Base-by-base conservation (phyloP, 2,797 vertebrate species). In the Vireo griseus region DNA sequence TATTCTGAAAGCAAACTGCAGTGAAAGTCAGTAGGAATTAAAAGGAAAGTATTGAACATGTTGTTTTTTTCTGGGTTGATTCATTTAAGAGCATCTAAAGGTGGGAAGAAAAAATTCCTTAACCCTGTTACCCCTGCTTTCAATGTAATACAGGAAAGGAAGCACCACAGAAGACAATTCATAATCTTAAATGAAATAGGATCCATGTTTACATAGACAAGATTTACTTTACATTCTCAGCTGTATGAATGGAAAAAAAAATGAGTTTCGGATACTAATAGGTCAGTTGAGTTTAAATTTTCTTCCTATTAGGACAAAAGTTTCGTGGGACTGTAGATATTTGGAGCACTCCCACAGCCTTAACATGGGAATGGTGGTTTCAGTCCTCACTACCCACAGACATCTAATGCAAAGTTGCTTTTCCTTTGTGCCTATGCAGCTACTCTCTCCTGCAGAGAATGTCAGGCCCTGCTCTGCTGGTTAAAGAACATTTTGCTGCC, bases 401-500 rank as follows among this genome's bases (percentile, higher is more conserved):
- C 3, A 2, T 63, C 48, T 87, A 76, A 77, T 24, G 22, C 42
- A 90, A 58, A 74, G 71, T 50, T 71, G 24, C 91, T 69, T 88
- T 89, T 88, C 39, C 61, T 95, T 92, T 92, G 61, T 89, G 75
- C 57, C 67, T 80, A 13, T 39, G 17, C 59, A 92, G 71, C 59
- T 76, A 48, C 47, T 82, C 44, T 78, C 51, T 73, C 94, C 94
- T 73, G 80, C 86, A 94, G 92, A 93, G 86, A 93, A 55, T 69
- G 89, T 94, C 92, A 96, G 84, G 67, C 84, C 91, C 78, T 65
- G 78, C 85, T 88, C 87, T 80, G 81, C 57, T 92, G 85, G 91
- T 68, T 90, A 94, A 94, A 94, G 89, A 89, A 86, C 78, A 90
- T 89, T 92, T 92, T 94, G 78, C 94, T 96, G 72, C 87, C 87